Evolutionary conservation across 2,797 vertebrate species (phyloP).

Genomic region (Odontamblyopus rebecca): DNA sequence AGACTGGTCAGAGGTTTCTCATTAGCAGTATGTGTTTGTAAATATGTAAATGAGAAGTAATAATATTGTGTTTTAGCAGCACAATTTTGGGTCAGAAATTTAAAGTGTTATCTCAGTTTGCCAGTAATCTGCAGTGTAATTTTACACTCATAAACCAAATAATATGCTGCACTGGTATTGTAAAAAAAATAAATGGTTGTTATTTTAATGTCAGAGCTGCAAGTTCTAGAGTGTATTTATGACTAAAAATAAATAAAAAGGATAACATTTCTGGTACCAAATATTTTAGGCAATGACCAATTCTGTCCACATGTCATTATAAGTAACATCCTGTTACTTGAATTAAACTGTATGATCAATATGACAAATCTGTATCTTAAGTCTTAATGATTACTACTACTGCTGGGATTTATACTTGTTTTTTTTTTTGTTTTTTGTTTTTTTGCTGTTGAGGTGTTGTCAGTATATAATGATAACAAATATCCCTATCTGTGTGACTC

Average conservation of each 20-base stretch:
- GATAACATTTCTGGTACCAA: neutral
- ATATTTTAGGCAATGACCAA: neutral
- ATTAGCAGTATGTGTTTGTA: conserved; percentile 54
- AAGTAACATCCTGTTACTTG: conserved; percentile 12
- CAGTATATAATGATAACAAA: conserved; percentile 4
- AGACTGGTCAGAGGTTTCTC: conserved; percentile 47
- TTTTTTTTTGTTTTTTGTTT: neutral
- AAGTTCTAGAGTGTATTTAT: neutral
- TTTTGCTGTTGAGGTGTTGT: conserved; percentile 3
- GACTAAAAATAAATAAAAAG: neutral
- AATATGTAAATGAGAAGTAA: conserved; percentile 56
- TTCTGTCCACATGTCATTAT: neutral
- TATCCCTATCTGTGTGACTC: neutral
- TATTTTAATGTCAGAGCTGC: neutral
- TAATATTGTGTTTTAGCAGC: conserved; percentile 28
- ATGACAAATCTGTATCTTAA: conserved; percentile 5
- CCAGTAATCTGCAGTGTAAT: conserved; percentile 27
- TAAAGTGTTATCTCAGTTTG: conserved; percentile 47
- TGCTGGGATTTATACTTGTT: neutral
- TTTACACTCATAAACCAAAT: conserved; percentile 36
- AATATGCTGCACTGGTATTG: conserved; percentile 20
- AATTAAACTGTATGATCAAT: conserved; percentile 19
- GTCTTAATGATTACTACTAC: conserved; percentile 11
- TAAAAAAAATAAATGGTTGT: neutral
- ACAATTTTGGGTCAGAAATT: conserved; percentile 33